A percentile compares a stretch with the other conserved stretches of the same genome.
phyloP scores from a whole-genome alignment of 2,113 vertebrate species.

The Haemorhous mexicanus region DNA sequence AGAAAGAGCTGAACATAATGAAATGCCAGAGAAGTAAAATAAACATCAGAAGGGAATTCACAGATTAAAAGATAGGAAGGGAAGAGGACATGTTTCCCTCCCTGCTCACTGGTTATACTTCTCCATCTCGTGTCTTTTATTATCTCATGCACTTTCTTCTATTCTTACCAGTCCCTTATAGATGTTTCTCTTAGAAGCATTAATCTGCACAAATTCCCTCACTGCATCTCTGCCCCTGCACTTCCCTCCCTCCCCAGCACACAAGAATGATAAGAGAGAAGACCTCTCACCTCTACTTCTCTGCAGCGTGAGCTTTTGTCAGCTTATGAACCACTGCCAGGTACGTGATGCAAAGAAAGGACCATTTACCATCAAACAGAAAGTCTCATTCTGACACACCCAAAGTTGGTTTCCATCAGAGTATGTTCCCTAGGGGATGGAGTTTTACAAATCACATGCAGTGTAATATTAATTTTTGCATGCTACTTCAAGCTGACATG shows the following conservation, averaged over 20 bases:
- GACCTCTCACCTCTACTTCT: neutral
- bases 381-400: constrained; percentile 22
- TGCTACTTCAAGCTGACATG: constrained; percentile 28
- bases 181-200: neutral
- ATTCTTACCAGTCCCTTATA: neutral
- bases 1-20: neutral
- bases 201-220: neutral
- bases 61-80: neutral
- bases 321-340: neutral
- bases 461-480: constrained; percentile 37
- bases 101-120: neutral
- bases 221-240: neutral
- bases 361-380: neutral
- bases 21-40: neutral
- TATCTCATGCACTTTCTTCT: neutral
- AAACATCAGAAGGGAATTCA: neutral
- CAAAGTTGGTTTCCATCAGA: constrained; percentile 33
- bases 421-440: neutral
- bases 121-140: neutral
- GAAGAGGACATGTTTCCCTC: neutral
- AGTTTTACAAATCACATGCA: constrained; percentile 35
- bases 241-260: neutral
- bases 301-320: neutral
- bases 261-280: neutral
- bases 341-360: neutral